Evolutionary conservation across 2,113 vertebrate species (phyloP), one percentile per base, ranked within the genome.

Genomic region (Podilymbus podiceps): DNA sequence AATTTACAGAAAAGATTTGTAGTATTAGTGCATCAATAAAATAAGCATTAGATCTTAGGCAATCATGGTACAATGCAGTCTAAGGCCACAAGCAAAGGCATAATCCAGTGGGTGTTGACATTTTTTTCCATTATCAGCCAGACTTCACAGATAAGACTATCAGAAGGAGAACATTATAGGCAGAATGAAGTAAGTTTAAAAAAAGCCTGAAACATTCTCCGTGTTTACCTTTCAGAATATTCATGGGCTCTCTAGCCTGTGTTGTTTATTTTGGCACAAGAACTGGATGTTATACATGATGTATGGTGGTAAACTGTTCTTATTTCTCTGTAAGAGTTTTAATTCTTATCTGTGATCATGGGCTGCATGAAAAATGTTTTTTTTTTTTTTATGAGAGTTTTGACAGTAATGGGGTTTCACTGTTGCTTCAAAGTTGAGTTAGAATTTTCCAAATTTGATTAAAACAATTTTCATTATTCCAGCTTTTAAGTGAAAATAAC

Each of bases 221-320:
- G 1, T 93, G 67, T 93, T 96, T 94, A 90, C 11, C 15, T 88
- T 89, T 90, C 38, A 67, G 78, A 90, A 77, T 93, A 94, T 83
- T 93, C 42, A 63, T 56, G 44, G n/a, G 1, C 53, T 90, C 40
- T 72, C 12, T 77, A 67, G 47, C 23, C 40, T 90, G 5, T 49
- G 14, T 55, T 95, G 40, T 79, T 95, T 95, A 44, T 89, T 96
- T 96, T 95, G 91, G 78, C 82, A 74, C 15, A 58, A 83, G 56
- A 67, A 33, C 28, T 77, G 55, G 59, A 62, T 87, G 44, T 83
- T 88, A 42, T 46, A 11, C 23, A 31, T 85, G 71, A 80, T 86
- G 19, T 71, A 40, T 80, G 27, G n/a, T 71, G 46, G 28, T 52
- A 93, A 73, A 84, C 75, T 79, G 24, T 82, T 91, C 71, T 79